Evolutionary conservation across 2,888 invertebrate species (phyloP).

Genomic region (Acronicta leporina): DNA sequence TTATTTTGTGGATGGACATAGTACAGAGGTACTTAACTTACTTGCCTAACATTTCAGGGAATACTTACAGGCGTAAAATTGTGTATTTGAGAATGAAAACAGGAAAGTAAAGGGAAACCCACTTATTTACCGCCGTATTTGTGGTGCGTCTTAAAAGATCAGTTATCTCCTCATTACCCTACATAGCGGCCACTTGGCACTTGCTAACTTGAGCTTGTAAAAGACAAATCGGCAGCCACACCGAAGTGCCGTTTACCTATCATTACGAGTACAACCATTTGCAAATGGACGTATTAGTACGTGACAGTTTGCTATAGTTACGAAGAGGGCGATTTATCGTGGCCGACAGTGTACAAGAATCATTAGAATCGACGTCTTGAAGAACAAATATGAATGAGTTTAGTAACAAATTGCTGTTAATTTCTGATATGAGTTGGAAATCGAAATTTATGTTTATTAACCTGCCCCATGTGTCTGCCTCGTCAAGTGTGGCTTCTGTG

Average conservation of each 20-base stretch:
- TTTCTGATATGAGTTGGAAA: neutral
- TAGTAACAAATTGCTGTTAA: constrained; percentile 22
- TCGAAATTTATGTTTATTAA: neutral
- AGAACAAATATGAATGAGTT: constrained; percentile 35
- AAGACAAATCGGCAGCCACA: constrained; percentile 43
- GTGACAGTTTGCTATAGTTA: constrained; percentile 36
- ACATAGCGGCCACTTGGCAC: constrained; percentile 17
- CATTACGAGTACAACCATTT: constrained; percentile 28
- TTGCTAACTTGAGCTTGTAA: constrained; percentile 39
- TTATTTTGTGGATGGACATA: too few species aligned
- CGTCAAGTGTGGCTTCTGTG: too few species aligned
- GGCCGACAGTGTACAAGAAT: constrained; percentile 32
- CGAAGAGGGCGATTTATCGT: constrained; percentile 39
- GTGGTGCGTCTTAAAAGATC: constrained; percentile 16
- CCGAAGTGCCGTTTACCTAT: constrained; percentile 17
- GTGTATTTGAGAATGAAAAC: too few species aligned
- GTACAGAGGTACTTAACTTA: too few species aligned
- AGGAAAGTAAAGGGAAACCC: too few species aligned
- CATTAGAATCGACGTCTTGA: constrained; percentile 28
- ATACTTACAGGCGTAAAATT: too few species aligned
- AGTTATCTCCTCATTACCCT: constrained; percentile 47
- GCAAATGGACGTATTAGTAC: constrained; percentile 38
- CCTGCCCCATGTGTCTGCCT: too few species aligned
- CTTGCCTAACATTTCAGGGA: too few species aligned
- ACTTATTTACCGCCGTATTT: neutral